phyloP scores from a whole-genome alignment of 2,113 vertebrate species.

The Heterochromis multidens region DNA sequence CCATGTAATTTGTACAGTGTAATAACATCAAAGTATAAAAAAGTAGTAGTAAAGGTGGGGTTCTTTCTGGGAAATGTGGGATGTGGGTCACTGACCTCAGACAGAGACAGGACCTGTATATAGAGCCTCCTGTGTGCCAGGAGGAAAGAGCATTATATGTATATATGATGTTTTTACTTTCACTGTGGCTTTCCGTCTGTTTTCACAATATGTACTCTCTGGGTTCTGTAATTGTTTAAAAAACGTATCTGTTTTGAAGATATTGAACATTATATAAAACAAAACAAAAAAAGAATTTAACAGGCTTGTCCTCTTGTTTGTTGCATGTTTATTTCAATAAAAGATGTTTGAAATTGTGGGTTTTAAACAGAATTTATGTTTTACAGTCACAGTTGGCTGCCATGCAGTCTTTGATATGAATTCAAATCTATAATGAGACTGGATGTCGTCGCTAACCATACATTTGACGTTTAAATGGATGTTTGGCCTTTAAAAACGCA shows the following conservation, averaged over 20 bases:
- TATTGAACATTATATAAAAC: conserved; percentile 10
- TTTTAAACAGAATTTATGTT: conserved; percentile 21
- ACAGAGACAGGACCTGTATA: conserved; percentile 6
- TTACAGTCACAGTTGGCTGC: background rate
- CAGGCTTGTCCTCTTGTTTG: conserved; percentile 7
- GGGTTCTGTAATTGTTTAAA: background rate
- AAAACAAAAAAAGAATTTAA: background rate
- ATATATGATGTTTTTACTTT: background rate
- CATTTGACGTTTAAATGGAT: background rate
- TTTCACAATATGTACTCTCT: background rate
- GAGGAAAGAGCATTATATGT: conserved; percentile 18
- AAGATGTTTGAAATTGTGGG: conserved; percentile 1
- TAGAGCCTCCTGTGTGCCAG: conserved; percentile 11
- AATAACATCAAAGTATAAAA: conserved; percentile 35
- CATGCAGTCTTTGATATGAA: background rate
- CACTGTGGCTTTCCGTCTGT: background rate
- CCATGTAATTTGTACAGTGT: conserved; percentile 17
- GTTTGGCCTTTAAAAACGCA: background rate
- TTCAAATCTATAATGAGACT: background rate
- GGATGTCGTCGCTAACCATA: background rate
- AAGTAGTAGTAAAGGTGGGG: conserved; percentile 11
- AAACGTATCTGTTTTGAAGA: background rate
- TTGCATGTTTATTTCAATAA: conserved; percentile 26
- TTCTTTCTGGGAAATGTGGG: conserved; percentile 25
- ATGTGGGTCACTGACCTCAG: conserved; percentile 11